These are phyloP conservation scores for Dryoscopus gambensis DNA, from an alignment of 2,113 vertebrate genomes.

Conservation along the genomic window DNA sequence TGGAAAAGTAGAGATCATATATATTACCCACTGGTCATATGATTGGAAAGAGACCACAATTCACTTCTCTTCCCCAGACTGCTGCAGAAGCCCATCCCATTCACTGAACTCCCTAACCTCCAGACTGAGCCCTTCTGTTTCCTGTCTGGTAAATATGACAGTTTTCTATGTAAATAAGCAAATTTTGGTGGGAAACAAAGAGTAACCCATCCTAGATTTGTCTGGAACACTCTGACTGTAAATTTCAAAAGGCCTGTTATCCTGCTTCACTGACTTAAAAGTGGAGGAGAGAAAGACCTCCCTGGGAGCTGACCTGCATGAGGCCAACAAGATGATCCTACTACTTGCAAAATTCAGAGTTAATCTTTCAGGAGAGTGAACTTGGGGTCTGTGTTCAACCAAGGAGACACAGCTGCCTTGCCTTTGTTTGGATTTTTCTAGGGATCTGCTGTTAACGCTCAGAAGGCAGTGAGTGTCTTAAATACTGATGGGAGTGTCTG, in stretches of 20 bases:
- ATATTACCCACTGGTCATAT: background rate
- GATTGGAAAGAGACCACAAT: background rate
- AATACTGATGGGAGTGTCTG: background rate
- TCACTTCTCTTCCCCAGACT: background rate
- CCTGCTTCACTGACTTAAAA: background rate
- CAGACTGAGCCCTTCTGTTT: background rate
- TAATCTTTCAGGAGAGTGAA: background rate
- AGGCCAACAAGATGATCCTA: background rate
- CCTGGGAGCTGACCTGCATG: background rate
- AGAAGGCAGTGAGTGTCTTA: background rate
- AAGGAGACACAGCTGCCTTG: background rate
- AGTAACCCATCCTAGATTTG: background rate
- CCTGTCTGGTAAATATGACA: background rate
- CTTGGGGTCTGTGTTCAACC: background rate
- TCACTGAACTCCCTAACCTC: background rate
- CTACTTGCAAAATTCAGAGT: background rate
- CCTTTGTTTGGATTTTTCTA: background rate
- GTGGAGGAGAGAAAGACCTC: background rate
- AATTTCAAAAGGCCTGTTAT: background rate
- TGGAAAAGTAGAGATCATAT: background rate
- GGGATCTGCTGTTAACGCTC: background rate
- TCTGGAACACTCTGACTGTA: background rate
- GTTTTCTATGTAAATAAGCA: background rate
- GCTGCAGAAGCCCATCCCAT: background rate
- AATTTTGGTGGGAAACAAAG: background rate